phyloP scores from a whole-genome alignment of 2,797 vertebrate genomes.

The Remorina albescens region DNA sequence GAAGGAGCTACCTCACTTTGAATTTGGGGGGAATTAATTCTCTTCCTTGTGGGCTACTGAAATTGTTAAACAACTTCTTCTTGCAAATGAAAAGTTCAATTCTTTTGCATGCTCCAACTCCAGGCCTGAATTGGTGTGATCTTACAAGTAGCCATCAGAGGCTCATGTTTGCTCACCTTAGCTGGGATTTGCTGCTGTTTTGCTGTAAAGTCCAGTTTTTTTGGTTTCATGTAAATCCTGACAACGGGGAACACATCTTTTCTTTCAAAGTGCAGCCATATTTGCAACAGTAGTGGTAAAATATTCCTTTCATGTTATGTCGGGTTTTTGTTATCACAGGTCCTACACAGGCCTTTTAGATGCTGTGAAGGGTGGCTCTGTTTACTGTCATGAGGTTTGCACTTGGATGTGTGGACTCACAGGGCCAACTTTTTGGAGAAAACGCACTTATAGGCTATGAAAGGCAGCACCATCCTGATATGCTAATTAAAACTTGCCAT shows the following conservation, averaged over 20 bases:
- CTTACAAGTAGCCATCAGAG: neutral
- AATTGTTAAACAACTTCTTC: neutral
- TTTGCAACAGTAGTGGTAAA: slow-evolving; percentile 28
- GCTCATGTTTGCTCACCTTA: neutral
- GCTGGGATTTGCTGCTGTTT: neutral
- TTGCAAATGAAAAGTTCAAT: neutral
- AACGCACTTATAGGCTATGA: slow-evolving; percentile 42
- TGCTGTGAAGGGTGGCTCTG: slow-evolving; percentile 37
- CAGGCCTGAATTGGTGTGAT: neutral
- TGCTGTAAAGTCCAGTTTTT: too few relatives aligned
- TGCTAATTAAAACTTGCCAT: slow-evolving; percentile 78
- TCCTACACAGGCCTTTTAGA: slow-evolving; percentile 27
- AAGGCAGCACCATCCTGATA: slow-evolving; percentile 64
- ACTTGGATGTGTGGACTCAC: slow-evolving; percentile 42
- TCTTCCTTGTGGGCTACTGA: neutral
- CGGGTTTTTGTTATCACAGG: slow-evolving; percentile 42
- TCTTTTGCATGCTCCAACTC: too few relatives aligned
- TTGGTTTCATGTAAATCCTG: neutral
- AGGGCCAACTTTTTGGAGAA: slow-evolving; percentile 39
- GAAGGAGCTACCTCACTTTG: neutral
- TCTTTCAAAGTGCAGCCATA: neutral
- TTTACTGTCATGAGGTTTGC: slow-evolving; percentile 57
- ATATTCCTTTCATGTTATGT: slow-evolving; percentile 29
- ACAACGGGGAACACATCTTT: slow-evolving; percentile 4
- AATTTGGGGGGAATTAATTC: neutral